Evolutionary conservation across 2,797 vertebrate species (phyloP), one percentile per base, ranked within the genome.

Genomic region (Macroramphosus scolopax): DNA sequence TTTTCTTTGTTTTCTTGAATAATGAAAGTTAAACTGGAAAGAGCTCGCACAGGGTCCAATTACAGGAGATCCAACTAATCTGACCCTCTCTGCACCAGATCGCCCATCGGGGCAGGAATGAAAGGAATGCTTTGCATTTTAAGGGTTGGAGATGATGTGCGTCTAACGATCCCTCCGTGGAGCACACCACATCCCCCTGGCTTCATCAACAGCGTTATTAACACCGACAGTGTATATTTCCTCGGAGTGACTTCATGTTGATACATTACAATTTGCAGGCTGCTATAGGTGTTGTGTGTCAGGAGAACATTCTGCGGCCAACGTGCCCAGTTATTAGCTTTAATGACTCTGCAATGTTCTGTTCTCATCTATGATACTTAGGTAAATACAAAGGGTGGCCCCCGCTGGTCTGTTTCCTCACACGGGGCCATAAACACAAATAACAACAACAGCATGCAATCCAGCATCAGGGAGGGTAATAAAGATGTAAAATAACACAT

Each of bases 101-200:
- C 82, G 92, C 88, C 90, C 87, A 53, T 57, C 72, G 78, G 60
- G 58, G 75, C 48, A 78, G 87, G 85, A 89, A 89, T 83, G 79
- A 72, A 35, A 67, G 78, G 81, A 89, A 89, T 89, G 83, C 60
- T 72, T 31, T 84, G 65, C 36, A 76, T 71, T 76, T 77, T 36
- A 53, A 15, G 18, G 33, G 29, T 44, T 17, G 16, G 35, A 69
- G 42, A 36, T 60, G 34, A 67, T 46, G 34, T 43, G 28, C 44
- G 56, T 54, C 31, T 17, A 49, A 25, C 38, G 37, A 51, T 54
- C 38, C n/a, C n/a, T n/a, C n/a, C n/a, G n/a, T n/a, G n/a, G n/a
- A n/a, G n/a, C n/a, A n/a, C n/a, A n/a, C n/a, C n/a, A n/a, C n/a
- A 41, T 52, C 36, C 41, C 48, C 57, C 34, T 51, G 40, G 57